Evolutionary conservation across 2,113 vertebrate species (phyloP).

Genomic region (Hymenochirus boettgeri): DNA sequence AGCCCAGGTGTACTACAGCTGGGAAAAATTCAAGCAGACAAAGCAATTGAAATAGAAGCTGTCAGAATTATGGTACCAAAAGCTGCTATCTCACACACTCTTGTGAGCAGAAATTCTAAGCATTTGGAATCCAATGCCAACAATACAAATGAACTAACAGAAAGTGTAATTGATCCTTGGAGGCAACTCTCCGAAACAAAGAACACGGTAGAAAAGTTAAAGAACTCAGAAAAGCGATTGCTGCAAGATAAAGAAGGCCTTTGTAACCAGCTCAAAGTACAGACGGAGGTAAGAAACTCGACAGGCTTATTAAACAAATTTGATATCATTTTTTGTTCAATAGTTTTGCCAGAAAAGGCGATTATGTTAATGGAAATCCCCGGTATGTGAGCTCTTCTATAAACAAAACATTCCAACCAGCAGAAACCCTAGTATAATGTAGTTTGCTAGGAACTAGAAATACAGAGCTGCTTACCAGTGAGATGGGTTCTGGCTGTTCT

Average conservation of each 20-base stretch:
- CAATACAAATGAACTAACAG: constrained; percentile 62
- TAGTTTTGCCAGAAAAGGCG: too few relatives aligned
- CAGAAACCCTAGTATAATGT: too few relatives aligned
- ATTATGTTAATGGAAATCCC: too few relatives aligned
- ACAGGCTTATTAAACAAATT: too few relatives aligned
- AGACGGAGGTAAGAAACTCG: constrained; percentile 94
- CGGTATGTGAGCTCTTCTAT: too few relatives aligned
- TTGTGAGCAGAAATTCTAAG: constrained; percentile 63
- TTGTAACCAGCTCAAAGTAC: constrained; percentile 85
- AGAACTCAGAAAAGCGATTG: constrained; percentile 84
- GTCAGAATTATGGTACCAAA: constrained; percentile 86
- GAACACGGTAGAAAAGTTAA: constrained; percentile 75
- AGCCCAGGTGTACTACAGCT: constrained; percentile 84
- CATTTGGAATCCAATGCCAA: constrained; percentile 49
- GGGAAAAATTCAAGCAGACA: constrained; percentile 74
- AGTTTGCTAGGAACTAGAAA: too few relatives aligned
- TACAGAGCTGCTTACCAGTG: too few relatives aligned
- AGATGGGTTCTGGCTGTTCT: too few relatives aligned
- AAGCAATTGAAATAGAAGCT: constrained; percentile 84
- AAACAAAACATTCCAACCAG: too few relatives aligned
- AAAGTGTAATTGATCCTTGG: constrained; percentile 60
- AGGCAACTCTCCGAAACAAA: constrained; percentile 74
- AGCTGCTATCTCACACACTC: constrained; percentile 74
- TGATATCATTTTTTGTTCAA: too few relatives aligned
- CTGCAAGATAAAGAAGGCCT: constrained; percentile 96